Evolutionary conservation across 2,888 invertebrate genomes (phyloP).

Genomic region (Mycogona germanica): DNA sequence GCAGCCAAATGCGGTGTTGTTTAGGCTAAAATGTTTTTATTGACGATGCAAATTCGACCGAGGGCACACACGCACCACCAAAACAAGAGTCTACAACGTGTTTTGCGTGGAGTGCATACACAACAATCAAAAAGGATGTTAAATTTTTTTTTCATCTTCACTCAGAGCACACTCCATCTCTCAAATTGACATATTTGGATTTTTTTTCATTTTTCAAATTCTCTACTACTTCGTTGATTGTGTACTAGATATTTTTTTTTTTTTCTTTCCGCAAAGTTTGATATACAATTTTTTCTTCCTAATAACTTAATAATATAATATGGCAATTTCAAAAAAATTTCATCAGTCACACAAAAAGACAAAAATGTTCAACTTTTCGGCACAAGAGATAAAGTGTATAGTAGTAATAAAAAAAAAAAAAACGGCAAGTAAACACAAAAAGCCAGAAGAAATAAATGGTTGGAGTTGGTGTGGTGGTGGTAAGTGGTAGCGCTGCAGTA

Average conservation of each 20-base stretch:
- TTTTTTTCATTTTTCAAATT: no score
- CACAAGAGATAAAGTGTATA: background rate
- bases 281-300: background rate
- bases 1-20: background rate
- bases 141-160: no score
- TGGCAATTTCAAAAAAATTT: constrained; percentile 7
- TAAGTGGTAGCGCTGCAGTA: no score
- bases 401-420: background rate
- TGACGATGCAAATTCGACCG: constrained; percentile 6
- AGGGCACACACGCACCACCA: constrained; percentile 3
- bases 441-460: background rate
- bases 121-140: background rate
- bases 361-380: constrained; percentile 3
- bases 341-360: constrained; percentile 5
- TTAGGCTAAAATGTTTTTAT: constrained; percentile 4
- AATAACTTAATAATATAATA: background rate
- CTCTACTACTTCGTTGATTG: no score
- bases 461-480: no score
- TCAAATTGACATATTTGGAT: no score
- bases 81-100: background rate
- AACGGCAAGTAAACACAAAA: background rate
- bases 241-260: no score
- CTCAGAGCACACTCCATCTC: no score
- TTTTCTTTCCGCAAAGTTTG: no score
- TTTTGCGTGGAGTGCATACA: constrained; percentile 1